These are phyloP conservation scores for Dynastes maya DNA, from an alignment of 2,888 invertebrate species.

Conservation along the genomic window DNA sequence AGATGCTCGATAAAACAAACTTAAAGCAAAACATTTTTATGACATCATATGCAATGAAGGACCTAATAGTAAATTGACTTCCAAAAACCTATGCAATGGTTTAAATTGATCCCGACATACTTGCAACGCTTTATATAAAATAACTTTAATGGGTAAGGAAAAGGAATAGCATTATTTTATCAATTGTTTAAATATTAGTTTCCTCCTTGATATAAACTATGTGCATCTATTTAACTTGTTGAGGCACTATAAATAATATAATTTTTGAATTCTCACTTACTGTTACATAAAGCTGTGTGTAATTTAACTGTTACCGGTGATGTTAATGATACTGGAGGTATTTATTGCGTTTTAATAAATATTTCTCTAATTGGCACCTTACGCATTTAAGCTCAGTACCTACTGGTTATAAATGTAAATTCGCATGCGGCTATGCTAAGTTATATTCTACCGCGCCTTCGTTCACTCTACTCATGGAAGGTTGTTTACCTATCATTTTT, in stretches of 20 bases:
- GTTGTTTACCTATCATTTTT: neutral
- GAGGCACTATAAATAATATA: conserved; percentile 6
- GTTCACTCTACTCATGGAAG: neutral
- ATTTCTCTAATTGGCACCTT: conserved; percentile 28
- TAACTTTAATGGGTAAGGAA: neutral
- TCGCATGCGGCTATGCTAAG: neutral
- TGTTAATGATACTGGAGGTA: conserved; percentile 17
- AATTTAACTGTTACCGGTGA: conserved; percentile 7
- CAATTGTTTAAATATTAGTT: neutral
- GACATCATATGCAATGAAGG: too few relatives aligned
- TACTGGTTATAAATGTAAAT: conserved; percentile 1
- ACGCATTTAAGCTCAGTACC: conserved; percentile 1
- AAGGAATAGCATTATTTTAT: neutral
- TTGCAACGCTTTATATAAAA: neutral
- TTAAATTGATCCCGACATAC: too few relatives aligned
- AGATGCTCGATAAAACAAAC: too few relatives aligned
- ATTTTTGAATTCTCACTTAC: neutral
- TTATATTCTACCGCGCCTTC: neutral
- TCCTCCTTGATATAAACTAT: neutral
- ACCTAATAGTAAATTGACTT: too few relatives aligned
- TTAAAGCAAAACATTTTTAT: too few relatives aligned
- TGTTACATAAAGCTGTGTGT: neutral
- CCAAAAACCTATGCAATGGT: too few relatives aligned
- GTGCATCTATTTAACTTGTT: neutral
- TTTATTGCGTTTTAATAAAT: conserved; percentile 31